Base-by-base conservation (phyloP, 2,113 vertebrate species). In the Toxostoma redivivum region DNA sequence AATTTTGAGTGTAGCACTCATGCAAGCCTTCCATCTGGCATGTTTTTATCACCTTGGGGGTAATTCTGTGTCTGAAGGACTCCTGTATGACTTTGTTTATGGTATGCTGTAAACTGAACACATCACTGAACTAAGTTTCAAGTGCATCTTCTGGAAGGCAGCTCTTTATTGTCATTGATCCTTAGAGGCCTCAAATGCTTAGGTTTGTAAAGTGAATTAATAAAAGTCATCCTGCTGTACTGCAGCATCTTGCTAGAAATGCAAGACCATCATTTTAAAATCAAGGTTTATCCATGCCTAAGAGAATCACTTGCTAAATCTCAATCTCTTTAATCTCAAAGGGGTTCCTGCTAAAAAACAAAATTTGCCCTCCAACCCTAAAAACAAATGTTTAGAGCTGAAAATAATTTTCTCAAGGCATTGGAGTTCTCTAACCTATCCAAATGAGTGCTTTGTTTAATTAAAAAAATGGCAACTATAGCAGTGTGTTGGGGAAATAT, bases 261-360 rank as follows among this genome's bases (percentile, higher is more conserved):
- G 51, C 3, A 9, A 65, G 64, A 60, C 61, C 76, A 87, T 86
- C 61, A 94, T 96, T 89, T 92, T 91, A 91, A 97, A 95, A 92
- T 62, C 48, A 69, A 72, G 37, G 24, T 67, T 90, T 87, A 88
- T 60, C 53, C 15, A 22, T 62, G 40, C 60, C 69, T 94, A 84
- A 73, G 33, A 23, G 15, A 5, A 9, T 79, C 40, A 67, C 30
- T 94, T 91, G 30, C 53, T 95, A 86, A 93, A 95, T 95, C 45
- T 77, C 44, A 62, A 12, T 91, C 60, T 89, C 33, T 76, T 95
- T 60, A 70, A 74, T 65, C 21, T 15, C 47, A 20, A 22, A 57
- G 6, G 7, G 0, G 8, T 51, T 94, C 62, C 60, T 86, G 21
- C 42, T 54, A 77, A 95, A 86, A 47, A 90, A 11, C 1, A 11